phyloP scores from a whole-genome alignment of 2,888 invertebrate species.

The Cataglyphis cursor region DNA sequence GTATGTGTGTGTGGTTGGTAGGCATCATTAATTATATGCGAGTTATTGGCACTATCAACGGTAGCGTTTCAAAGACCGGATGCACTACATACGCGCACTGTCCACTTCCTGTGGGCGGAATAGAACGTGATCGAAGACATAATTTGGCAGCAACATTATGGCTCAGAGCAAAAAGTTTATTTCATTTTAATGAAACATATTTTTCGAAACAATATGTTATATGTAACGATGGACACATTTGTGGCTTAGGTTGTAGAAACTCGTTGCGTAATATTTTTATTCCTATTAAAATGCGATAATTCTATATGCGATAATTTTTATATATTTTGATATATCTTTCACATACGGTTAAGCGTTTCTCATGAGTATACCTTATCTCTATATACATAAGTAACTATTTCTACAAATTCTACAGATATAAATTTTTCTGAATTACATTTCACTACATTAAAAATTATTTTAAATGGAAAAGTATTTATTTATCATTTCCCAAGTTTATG shows the following conservation, averaged over 20 bases:
- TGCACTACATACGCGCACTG: constrained; percentile 50
- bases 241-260: neutral
- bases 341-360: neutral
- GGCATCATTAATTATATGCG: constrained; percentile 57
- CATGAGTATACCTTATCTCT: neutral
- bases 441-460: neutral
- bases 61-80: constrained; percentile 53
- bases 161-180: constrained; percentile 16
- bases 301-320: neutral
- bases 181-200: neutral
- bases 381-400: neutral
- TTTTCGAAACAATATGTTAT: neutral
- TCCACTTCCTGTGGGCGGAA: constrained; percentile 46
- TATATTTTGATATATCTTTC: constrained; percentile 3
- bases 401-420: neutral
- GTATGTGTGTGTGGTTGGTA: constrained; percentile 9
- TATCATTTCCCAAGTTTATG: neutral
- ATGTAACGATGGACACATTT: neutral
- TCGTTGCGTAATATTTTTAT: neutral
- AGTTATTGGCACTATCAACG: constrained; percentile 57
- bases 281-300: constrained; percentile 10
- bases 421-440: neutral
- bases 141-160: constrained; percentile 48
- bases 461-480: neutral
- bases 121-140: constrained; percentile 35